Percentiles rank a stretch among this genome's conserved stretches.
These are phyloP conservation scores for Crax fasciolata DNA, from an alignment of 2,797 vertebrate species.

Conservation along the genomic window DNA sequence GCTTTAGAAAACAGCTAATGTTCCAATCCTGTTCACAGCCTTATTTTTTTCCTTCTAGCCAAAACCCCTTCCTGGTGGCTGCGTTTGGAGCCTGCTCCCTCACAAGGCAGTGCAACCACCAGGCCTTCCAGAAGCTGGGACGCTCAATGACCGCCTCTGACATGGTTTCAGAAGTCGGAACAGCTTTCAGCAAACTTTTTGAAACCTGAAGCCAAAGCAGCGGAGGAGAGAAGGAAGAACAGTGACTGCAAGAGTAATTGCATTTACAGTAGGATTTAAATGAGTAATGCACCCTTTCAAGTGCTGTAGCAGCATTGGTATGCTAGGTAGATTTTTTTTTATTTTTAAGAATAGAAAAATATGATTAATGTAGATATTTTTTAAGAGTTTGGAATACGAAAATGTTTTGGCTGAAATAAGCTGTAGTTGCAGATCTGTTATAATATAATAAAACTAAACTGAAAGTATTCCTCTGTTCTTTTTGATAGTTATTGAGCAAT, in stretches of 20 bases:
- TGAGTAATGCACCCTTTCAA: constrained; percentile 55
- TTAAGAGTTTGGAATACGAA: constrained; percentile 68
- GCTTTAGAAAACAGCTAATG: neutral
- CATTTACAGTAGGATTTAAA: constrained; percentile 43
- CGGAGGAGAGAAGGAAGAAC: constrained; percentile 12
- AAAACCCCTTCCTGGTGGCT: constrained; percentile 92
- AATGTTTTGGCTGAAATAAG: constrained; percentile 64
- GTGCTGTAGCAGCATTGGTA: constrained; percentile 69
- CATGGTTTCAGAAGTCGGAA: constrained; percentile 95
- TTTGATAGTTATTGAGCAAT: constrained; percentile 74
- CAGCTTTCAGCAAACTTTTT: constrained; percentile 93
- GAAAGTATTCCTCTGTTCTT: constrained; percentile 70
- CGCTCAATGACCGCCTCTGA: constrained; percentile 94
- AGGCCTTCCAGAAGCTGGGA: constrained; percentile 93
- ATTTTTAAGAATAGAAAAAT: constrained; percentile 70
- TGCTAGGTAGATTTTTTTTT: constrained; percentile 67
- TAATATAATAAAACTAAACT: constrained; percentile 77
- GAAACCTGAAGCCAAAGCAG: constrained; percentile 87
- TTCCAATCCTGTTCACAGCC: neutral
- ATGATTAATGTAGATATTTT: constrained; percentile 73
- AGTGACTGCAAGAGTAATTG: constrained; percentile 39
- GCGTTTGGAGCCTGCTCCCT: constrained; percentile 93
- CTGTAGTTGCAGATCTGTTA: constrained; percentile 71
- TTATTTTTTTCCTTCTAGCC: constrained; percentile 73
- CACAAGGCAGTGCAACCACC: constrained; percentile 93